These are phyloP conservation scores for Halichoerus grypus DNA, from an alignment of 2,113 vertebrate species.

Conservation along the genomic window DNA sequence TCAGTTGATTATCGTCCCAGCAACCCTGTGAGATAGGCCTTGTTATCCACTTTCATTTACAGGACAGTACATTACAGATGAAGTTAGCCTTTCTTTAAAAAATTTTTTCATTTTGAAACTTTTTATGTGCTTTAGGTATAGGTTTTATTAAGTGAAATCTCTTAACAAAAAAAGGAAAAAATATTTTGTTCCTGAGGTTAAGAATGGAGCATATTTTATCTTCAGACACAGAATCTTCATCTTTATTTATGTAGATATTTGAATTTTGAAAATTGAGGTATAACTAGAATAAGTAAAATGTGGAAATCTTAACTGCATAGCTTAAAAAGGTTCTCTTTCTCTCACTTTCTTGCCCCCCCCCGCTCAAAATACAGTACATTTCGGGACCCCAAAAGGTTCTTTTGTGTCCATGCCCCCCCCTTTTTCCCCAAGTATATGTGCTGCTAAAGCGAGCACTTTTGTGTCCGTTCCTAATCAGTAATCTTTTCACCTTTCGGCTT, in stretches of 20 bases:
- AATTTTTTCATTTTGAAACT: slow-evolving; percentile 2
- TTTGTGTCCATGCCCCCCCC: not conserved
- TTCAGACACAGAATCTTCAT: slow-evolving; percentile 8
- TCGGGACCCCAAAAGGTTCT: not conserved
- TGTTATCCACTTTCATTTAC: not conserved
- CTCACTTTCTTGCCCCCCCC: not conserved
- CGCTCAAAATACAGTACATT: not conserved
- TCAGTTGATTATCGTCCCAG: not conserved
- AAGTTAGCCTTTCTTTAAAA: not conserved
- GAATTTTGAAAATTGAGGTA: not conserved
- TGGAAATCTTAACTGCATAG: not conserved
- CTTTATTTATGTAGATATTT: slow-evolving; percentile 25
- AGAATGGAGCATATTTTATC: not conserved
- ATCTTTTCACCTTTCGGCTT: rapidly evolving
- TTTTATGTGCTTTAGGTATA: not conserved
- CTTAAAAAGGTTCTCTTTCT: not conserved
- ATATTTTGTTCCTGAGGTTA: not conserved
- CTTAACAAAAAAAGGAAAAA: not conserved
- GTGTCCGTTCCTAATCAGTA: not conserved
- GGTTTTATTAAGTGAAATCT: not conserved
- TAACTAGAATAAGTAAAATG: not conserved
- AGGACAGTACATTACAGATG: not conserved
- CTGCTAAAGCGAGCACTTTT: not conserved
- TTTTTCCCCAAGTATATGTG: not conserved
- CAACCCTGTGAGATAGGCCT: not conserved